These are phyloP conservation scores for Meta bourneti DNA, from an alignment of 2,888 invertebrate species.

Conservation along the genomic window DNA sequence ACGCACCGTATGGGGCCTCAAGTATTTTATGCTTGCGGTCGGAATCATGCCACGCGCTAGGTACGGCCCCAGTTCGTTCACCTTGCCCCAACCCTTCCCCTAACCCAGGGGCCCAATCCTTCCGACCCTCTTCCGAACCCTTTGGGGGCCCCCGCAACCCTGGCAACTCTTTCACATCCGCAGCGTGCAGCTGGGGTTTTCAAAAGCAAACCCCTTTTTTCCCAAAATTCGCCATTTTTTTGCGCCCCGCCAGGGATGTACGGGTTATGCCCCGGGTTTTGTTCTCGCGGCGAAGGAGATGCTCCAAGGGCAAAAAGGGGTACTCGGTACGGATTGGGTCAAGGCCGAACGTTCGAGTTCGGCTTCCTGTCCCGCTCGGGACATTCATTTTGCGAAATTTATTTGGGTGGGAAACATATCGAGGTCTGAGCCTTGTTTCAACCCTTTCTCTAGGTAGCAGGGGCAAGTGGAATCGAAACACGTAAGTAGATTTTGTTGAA, in stretches of 20 bases:
- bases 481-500: too few species aligned
- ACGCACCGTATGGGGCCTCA: too few species aligned
- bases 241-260: slow-evolving; percentile 39
- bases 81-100: slow-evolving; percentile 46
- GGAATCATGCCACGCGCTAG: not conserved
- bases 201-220: slow-evolving; percentile 55
- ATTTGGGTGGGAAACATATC: not conserved
- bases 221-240: slow-evolving; percentile 46
- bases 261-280: slow-evolving; percentile 64
- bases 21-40: too few species aligned
- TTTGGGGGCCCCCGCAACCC: slow-evolving; percentile 55
- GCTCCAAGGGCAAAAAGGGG: slow-evolving; percentile 70
- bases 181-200: slow-evolving; percentile 56
- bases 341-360: slow-evolving; percentile 40
- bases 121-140: slow-evolving; percentile 24
- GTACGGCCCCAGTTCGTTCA: slow-evolving; percentile 63
- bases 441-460: not conserved
- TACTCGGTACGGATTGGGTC: slow-evolving; percentile 57
- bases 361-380: slow-evolving; percentile 9
- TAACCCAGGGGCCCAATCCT: slow-evolving; percentile 47
- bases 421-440: not conserved
- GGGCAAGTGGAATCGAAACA: too few species aligned
- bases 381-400: not conserved
- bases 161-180: slow-evolving; percentile 62
- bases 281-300: slow-evolving; percentile 15